phyloP scores from a whole-genome alignment of 2,888 invertebrate species.

The Sphaerophoria rueppellii region DNA sequence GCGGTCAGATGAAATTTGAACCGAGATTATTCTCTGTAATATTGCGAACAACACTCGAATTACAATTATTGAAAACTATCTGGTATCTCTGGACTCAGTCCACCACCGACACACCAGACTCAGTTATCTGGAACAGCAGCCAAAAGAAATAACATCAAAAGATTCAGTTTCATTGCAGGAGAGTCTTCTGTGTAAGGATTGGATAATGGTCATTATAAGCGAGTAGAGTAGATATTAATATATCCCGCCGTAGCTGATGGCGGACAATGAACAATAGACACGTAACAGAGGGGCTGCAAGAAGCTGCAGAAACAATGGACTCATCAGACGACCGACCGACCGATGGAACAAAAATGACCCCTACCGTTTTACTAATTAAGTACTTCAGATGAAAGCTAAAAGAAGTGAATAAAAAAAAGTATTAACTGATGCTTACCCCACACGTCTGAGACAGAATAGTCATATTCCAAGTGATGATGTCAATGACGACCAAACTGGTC shows the following conservation, averaged over 20 bases:
- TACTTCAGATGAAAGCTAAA: constrained; percentile 47
- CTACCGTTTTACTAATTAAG: constrained; percentile 62
- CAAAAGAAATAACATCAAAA: constrained; percentile 53
- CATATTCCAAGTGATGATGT: constrained; percentile 17
- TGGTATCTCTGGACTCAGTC: neutral
- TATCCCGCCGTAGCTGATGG: neutral
- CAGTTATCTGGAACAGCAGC: constrained; percentile 22
- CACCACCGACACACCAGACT: neutral
- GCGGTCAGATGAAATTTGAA: neutral
- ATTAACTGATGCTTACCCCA: constrained; percentile 48
- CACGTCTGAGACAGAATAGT: constrained; percentile 29
- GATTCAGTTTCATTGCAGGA: constrained; percentile 34
- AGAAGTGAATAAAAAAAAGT: constrained; percentile 5
- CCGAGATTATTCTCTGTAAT: constrained; percentile 34
- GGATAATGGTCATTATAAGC: neutral
- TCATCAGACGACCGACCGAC: constrained; percentile 10
- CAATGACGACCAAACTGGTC: constrained; percentile 22
- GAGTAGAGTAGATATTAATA: constrained; percentile 14
- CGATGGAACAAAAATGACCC: constrained; percentile 39
- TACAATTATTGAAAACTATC: constrained; percentile 34
- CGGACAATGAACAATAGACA: neutral
- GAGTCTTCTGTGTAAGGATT: constrained; percentile 9
- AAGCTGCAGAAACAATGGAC: constrained; percentile 28
- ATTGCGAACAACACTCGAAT: constrained; percentile 50
- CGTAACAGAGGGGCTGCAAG: neutral